A percentile compares a stretch with the other conserved stretches of the same genome.
phyloP scores from a whole-genome alignment of 2,113 vertebrate genomes.

The Apodemus speciosus region DNA sequence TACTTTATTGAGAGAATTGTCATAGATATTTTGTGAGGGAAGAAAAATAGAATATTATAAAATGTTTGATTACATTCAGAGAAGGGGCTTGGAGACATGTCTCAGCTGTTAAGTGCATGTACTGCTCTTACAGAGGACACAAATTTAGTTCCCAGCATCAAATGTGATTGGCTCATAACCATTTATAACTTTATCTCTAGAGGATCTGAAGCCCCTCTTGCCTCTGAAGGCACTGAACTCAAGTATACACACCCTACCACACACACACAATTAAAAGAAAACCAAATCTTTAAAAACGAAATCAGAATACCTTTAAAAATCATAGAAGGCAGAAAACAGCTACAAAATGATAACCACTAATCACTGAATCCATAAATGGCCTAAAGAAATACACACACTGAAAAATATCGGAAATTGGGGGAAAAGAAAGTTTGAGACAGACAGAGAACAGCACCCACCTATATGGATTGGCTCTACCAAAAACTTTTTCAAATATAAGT shows the following conservation, averaged over 20 bases:
- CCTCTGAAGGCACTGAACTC: neutral
- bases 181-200: neutral
- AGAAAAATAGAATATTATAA: neutral
- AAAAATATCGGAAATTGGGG: neutral
- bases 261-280: neutral
- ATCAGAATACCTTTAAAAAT: neutral
- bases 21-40: neutral
- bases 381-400: neutral
- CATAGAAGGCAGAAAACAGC: neutral
- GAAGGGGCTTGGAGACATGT: neutral
- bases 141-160: neutral
- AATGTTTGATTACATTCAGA: neutral
- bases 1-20: neutral
- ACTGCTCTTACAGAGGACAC: neutral
- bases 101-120: neutral
- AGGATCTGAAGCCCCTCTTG: neutral
- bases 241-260: neutral
- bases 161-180: neutral
- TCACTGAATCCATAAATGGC: neutral
- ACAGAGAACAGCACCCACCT: neutral
- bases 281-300: neutral
- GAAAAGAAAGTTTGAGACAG: neutral
- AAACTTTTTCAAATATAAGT: constrained; percentile 8
- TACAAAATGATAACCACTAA: neutral
- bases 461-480: neutral